Evolutionary conservation across 2,797 vertebrate species (phyloP).

Genomic region (Petrocephalus schoutedeni): DNA sequence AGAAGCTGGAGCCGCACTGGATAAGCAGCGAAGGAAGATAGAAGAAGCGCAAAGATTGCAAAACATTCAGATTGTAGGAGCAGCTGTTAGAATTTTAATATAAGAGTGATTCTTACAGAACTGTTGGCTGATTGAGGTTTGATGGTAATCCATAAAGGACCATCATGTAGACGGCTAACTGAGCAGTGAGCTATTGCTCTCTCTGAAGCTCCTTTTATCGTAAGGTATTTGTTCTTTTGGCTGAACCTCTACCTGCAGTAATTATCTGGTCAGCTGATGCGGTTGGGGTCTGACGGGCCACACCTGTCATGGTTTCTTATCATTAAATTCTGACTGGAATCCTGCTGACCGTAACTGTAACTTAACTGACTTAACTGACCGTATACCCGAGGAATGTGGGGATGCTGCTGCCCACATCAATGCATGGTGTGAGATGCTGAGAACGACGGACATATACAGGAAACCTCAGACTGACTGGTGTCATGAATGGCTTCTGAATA

Average conservation of each 20-base stretch:
- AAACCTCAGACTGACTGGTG: not conserved
- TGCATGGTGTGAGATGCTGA: not conserved
- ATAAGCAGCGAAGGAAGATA: not conserved
- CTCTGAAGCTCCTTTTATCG: not conserved
- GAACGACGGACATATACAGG: not conserved
- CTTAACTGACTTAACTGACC: not conserved
- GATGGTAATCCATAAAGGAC: not conserved
- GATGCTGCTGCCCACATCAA: not conserved
- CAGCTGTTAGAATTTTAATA: not conserved
- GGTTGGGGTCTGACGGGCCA: not conserved
- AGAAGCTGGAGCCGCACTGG: not conserved
- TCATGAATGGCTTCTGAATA: not conserved
- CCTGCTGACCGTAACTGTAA: not conserved
- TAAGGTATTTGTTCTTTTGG: not conserved
- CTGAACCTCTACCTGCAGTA: not conserved
- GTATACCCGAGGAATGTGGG: not conserved
- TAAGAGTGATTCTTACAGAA: not conserved
- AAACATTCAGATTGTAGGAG: not conserved
- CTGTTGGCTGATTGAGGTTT: not conserved
- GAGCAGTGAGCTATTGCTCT: not conserved
- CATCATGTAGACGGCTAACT: not conserved
- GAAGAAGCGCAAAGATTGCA: not conserved
- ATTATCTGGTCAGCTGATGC: not conserved
- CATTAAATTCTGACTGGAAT: not conserved
- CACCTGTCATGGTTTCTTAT: not conserved